Evolutionary conservation across 2,888 invertebrate genomes (phyloP), one percentile per base, ranked within the genome.

Genomic region (Andrena marginata): DNA sequence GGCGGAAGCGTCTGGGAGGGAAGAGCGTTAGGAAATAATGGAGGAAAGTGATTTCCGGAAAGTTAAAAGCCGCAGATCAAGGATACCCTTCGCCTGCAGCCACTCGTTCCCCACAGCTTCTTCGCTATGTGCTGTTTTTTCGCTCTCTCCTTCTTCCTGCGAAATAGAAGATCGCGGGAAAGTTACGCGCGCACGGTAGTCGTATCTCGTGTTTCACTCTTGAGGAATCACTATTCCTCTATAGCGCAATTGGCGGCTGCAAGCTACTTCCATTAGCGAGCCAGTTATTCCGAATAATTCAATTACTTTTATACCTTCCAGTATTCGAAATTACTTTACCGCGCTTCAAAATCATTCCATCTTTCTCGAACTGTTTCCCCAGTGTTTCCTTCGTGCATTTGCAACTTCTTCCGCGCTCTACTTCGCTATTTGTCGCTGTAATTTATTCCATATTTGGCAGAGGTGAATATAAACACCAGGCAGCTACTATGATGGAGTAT

Each of bases 11-110:
- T 78, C 77, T 79, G 72, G 64, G 62, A 79, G 79, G 82, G 88
- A 85, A 89, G 85, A 88, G 89, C 89, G 84, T 86, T 86, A 89
- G 88, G 90, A 92, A 92, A 92, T 93, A 92, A 92, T 92, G 91
- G 93, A 91, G 90, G 91, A 91, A 93, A 93, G 92, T 92, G 93
- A 93, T 93, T 93, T 93, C 92, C 92, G 91, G 90, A 89, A 93
- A 92, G 92, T 93, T 93, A 92, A 93, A 93, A 93, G 92, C 93
- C 90, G 87, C 90, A 90, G 91, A 93, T 93, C 91, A 92, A 90
- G 91, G 89, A 89, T 90, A 89, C 87, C 88, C 87, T 82, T 85
- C 77, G 80, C 80, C 74, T 65, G 54, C 68, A 68, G 75, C 78
- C 71, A 65, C 76, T 74, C 79, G 31, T 77, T 65, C 74, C 56